Conservation (phyloP, 2,888 invertebrate species). For the Lithophane ornitopus region DNA sequence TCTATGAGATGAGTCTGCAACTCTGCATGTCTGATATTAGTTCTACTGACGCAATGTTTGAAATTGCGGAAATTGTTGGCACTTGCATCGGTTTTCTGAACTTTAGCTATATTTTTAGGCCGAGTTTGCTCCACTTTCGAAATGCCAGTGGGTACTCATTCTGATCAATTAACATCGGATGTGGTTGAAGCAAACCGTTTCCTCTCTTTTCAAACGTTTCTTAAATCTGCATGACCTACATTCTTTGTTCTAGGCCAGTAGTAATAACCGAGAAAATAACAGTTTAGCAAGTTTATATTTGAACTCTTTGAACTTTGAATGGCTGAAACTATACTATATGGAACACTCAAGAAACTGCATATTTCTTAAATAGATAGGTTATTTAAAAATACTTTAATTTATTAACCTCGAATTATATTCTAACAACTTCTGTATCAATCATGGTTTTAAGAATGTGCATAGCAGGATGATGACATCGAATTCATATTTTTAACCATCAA, state of each 20-base stretch:
- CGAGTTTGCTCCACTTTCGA: conserved; percentile 38
- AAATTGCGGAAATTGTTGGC: conserved; percentile 31
- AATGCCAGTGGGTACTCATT: conserved; percentile 23
- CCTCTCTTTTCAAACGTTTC: conserved; percentile 27
- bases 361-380: background rate
- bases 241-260: conserved; percentile 39
- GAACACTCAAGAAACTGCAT: background rate
- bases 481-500: background rate
- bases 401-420: background rate
- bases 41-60: conserved; percentile 13
- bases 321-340: background rate
- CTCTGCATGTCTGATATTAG: background rate
- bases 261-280: conserved; percentile 36
- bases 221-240: conserved; percentile 51
- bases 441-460: background rate
- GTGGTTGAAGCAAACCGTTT: conserved; percentile 24
- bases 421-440: background rate
- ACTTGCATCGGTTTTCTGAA: conserved; percentile 29
- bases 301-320: background rate
- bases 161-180: conserved; percentile 49
- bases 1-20: background rate
- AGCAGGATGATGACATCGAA: background rate
- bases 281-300: conserved; percentile 23
- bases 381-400: background rate
- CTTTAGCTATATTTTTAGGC: conserved; percentile 42